Conservation (phyloP, 2,797 vertebrate species). For the Odontamblyopus lacepedii region DNA sequence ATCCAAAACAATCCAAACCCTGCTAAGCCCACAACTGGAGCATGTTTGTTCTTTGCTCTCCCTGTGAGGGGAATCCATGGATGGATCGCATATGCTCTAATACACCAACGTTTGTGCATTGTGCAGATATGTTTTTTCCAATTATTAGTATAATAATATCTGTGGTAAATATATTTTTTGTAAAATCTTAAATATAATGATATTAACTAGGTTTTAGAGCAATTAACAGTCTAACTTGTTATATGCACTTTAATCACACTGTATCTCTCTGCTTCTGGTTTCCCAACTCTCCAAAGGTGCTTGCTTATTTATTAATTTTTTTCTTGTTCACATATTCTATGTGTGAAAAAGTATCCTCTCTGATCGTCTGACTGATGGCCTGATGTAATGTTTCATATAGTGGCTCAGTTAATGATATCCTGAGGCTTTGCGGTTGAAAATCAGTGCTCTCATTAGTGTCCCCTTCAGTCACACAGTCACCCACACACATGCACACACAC, state of each 20-base stretch:
- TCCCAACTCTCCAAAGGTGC: background rate
- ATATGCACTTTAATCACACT: constrained; percentile 1
- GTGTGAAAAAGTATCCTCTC: constrained; percentile 27
- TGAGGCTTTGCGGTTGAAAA: constrained; percentile 52
- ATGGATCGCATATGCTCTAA: constrained; percentile 28
- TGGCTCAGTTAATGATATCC: constrained; percentile 53
- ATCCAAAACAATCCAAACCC: constrained; percentile 48
- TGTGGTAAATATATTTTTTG: too few species aligned
- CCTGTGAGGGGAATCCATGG: constrained; percentile 28
- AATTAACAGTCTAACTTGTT: too few species aligned
- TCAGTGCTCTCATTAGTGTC: constrained; percentile 70
- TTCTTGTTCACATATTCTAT: constrained; percentile 12
- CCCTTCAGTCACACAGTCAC: constrained; percentile 38
- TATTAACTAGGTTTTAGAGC: too few species aligned
- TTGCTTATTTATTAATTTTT: background rate
- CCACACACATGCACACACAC: constrained; percentile 10
- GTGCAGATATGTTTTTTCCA: constrained; percentile 1
- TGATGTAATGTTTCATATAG: constrained; percentile 52
- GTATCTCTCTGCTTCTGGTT: background rate
- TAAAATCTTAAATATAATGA: too few species aligned
- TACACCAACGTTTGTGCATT: constrained; percentile 15
- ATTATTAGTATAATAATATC: too few species aligned
- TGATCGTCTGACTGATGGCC: constrained; percentile 16
- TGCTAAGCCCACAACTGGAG: constrained; percentile 29
- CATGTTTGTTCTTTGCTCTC: constrained; percentile 25